phyloP scores from a whole-genome alignment of 2,113 vertebrate species.

The Phaethornis superciliosus region DNA sequence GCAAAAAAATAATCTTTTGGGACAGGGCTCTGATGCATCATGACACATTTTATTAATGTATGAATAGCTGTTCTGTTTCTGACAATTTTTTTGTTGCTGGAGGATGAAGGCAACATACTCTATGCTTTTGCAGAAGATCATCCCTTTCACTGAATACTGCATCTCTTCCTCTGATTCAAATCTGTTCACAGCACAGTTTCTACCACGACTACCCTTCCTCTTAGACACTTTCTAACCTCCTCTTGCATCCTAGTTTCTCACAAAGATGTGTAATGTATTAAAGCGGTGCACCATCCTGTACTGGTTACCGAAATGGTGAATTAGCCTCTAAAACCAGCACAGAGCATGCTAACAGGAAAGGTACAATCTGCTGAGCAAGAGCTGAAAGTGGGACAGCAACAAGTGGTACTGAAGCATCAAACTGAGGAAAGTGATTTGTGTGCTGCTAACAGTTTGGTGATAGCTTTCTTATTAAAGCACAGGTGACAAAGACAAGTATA shows the following conservation, averaged over 20 bases:
- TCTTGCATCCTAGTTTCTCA: neutral
- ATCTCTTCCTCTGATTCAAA: neutral
- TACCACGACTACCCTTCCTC: neutral
- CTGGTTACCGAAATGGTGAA: neutral
- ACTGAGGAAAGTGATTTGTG: neutral
- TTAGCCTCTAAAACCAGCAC: neutral
- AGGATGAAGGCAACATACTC: neutral
- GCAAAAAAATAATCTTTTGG: neutral
- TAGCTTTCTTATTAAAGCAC: accelerated
- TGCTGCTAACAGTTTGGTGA: neutral
- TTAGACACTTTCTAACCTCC: neutral
- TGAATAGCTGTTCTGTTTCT: neutral
- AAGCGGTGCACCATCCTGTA: neutral
- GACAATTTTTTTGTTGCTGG: neutral
- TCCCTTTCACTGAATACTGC: neutral
- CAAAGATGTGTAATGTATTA: neutral
- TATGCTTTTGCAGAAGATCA: neutral
- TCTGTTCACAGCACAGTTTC: neutral
- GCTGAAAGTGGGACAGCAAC: neutral
- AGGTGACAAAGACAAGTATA: neutral
- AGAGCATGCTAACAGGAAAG: neutral
- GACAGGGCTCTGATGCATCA: neutral
- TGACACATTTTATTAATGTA: neutral
- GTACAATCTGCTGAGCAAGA: neutral
- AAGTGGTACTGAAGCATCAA: neutral